A percentile compares a stretch with the other conserved stretches of the same genome.
Evolutionary conservation across 1,140 invertebrate species (phyloP).

Genomic region (Drosophila neocordata): DNA sequence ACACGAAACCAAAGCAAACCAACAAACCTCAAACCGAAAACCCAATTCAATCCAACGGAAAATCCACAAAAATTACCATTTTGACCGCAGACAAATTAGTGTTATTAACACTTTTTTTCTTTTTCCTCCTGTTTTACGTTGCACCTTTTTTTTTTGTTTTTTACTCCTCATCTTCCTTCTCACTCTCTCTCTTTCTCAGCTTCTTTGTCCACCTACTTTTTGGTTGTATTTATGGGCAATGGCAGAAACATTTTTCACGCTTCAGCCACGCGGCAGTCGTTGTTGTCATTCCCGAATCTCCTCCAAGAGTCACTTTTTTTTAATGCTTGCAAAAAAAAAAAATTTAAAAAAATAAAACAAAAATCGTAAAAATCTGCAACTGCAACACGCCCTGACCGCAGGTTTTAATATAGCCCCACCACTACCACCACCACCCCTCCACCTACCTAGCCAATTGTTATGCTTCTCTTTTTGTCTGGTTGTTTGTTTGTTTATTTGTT

Average conservation of each 20-base stretch:
- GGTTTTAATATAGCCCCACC: constrained; percentile 49
- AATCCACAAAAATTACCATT: constrained; percentile 65
- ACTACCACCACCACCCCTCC: neutral
- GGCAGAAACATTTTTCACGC: constrained; percentile 56
- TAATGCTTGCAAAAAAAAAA: constrained; percentile 20
- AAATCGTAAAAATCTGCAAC: constrained; percentile 32
- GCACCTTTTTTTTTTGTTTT: neutral
- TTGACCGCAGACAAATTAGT: constrained; percentile 63
- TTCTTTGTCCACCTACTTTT: neutral
- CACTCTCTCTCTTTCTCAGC: neutral
- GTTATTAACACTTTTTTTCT: constrained; percentile 61
- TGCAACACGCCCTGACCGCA: constrained; percentile 47
- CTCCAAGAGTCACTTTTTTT: neutral
- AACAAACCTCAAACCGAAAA: constrained; percentile 36
- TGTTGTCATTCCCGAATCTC: constrained; percentile 32
- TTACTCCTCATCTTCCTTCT: neutral
- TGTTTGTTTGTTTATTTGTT: constrained; percentile 42
- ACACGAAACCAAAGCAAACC: constrained; percentile 4
- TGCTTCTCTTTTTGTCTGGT: constrained; percentile 40
- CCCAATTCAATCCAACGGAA: constrained; percentile 44
- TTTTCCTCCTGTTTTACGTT: neutral
- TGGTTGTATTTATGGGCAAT: constrained; percentile 41
- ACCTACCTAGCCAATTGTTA: neutral
- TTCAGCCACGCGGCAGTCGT: constrained; percentile 48
- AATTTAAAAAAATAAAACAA: constrained; percentile 2